Percentiles rank a stretch among this genome's conserved stretches.
These are phyloP conservation scores for Macroramphosus scolopax DNA, from an alignment of 2,797 vertebrate genomes.

Conservation along the genomic window DNA sequence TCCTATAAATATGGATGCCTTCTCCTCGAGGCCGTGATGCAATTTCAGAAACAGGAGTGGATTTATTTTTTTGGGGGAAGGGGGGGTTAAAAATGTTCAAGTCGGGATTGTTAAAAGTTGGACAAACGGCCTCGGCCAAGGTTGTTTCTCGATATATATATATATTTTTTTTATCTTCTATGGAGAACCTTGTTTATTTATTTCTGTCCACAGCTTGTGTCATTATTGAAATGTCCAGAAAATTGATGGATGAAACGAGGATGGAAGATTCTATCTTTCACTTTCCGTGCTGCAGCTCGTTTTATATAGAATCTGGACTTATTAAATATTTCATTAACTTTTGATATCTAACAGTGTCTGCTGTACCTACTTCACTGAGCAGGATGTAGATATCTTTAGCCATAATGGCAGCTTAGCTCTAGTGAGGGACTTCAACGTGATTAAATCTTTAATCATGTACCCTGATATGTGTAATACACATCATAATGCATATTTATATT, in stretches of 20 bases:
- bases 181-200: slow-evolving; percentile 41
- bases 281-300: no score
- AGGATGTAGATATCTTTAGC: not conserved
- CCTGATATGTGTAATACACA: no score
- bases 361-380: not conserved
- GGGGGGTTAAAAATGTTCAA: slow-evolving; percentile 12
- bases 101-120: slow-evolving; percentile 29
- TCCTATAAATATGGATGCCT: slow-evolving; percentile 70
- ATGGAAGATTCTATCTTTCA: slow-evolving; percentile 6
- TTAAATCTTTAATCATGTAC: no score
- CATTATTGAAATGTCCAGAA: slow-evolving; percentile 22
- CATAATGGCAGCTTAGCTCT: no score
- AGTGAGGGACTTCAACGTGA: no score
- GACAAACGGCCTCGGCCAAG: slow-evolving; percentile 36
- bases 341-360: slow-evolving; percentile 2
- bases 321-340: not conserved
- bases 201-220: slow-evolving; percentile 29
- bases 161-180: slow-evolving; percentile 27
- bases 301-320: no score
- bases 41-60: slow-evolving; percentile 50
- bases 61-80: slow-evolving; percentile 1
- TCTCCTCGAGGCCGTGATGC: slow-evolving; percentile 47
- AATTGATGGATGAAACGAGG: slow-evolving; percentile 29
- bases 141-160: slow-evolving; percentile 30
- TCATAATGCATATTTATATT: no score